phyloP scores from a whole-genome alignment of 2,797 vertebrate genomes.

The Buphagus erythrorhynchus region DNA sequence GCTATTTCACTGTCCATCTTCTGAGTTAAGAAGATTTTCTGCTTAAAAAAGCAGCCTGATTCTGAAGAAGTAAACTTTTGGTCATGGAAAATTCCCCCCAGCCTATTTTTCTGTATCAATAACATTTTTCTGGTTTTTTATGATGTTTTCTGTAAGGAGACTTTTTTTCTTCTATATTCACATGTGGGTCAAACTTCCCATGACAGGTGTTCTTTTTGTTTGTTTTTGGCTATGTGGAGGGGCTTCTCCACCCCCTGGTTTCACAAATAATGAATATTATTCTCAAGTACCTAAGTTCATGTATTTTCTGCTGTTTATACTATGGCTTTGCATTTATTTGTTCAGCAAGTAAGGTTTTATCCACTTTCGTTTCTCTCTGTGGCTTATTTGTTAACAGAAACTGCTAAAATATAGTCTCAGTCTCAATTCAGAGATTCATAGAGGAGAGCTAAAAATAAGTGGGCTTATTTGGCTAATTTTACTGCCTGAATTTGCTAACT shows the following conservation, averaged over 20 bases:
- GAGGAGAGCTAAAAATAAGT: background rate
- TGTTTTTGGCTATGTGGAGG: background rate
- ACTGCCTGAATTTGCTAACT: background rate
- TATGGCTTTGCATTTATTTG: background rate
- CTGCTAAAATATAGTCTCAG: background rate
- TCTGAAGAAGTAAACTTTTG: background rate
- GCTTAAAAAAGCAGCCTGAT: background rate
- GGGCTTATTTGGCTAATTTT: background rate
- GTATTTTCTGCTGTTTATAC: background rate
- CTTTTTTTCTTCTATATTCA: background rate
- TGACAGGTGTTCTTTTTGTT: background rate
- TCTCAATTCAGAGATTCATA: background rate
- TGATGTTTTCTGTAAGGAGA: background rate
- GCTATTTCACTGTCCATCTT: background rate
- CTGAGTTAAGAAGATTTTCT: no score
- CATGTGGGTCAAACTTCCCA: background rate
- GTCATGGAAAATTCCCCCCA: background rate
- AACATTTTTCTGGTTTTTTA: background rate
- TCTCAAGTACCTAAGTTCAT: background rate
- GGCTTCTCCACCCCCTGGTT: background rate
- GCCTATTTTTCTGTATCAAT: background rate
- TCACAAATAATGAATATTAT: background rate
- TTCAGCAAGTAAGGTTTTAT: background rate
- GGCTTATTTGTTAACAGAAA: background rate
- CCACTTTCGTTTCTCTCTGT: background rate